These are phyloP conservation scores for Hyperoplus lanceolatus DNA, from an alignment of 2,797 vertebrate genomes.

Conservation along the genomic window DNA sequence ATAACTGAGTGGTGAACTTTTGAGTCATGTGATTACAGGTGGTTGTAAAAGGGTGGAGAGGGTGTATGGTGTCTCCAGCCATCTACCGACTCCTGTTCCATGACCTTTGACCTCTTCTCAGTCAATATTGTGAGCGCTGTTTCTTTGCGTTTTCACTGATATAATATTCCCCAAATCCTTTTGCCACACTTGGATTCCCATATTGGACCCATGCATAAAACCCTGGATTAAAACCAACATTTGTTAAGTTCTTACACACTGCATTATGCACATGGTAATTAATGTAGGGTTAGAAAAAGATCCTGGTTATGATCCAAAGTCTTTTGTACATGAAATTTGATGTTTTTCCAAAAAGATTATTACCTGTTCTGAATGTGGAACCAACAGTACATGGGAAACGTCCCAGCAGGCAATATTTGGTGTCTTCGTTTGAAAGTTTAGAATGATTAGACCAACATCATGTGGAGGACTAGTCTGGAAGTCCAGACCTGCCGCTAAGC, in stretches of 20 bases:
- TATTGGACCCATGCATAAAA: background rate
- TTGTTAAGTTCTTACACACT: background rate
- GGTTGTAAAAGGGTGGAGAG: background rate
- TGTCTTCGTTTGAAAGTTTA: too few relatives aligned
- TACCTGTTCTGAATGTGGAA: too few relatives aligned
- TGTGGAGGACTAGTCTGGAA: too few relatives aligned
- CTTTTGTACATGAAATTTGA: too few relatives aligned
- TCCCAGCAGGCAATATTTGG: too few relatives aligned
- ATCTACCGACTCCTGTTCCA: background rate
- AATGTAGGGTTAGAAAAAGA: background rate
- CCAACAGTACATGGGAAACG: too few relatives aligned
- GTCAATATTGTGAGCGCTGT: background rate
- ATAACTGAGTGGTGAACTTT: background rate
- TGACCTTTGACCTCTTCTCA: background rate
- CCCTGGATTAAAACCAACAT: background rate
- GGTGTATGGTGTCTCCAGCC: background rate
- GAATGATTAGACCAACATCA: too few relatives aligned
- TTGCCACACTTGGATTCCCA: background rate
- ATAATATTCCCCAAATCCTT: background rate
- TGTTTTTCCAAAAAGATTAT: too few relatives aligned
- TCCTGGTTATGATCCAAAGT: background rate
- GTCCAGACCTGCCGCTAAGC: too few relatives aligned
- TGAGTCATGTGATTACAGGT: background rate
- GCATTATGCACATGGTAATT: background rate
- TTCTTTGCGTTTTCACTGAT: background rate